A percentile compares a stretch with the other conserved stretches of the same genome.
Evolutionary conservation across 2,797 vertebrate species (phyloP).

Genomic region (Gastrophryne carolinensis): DNA sequence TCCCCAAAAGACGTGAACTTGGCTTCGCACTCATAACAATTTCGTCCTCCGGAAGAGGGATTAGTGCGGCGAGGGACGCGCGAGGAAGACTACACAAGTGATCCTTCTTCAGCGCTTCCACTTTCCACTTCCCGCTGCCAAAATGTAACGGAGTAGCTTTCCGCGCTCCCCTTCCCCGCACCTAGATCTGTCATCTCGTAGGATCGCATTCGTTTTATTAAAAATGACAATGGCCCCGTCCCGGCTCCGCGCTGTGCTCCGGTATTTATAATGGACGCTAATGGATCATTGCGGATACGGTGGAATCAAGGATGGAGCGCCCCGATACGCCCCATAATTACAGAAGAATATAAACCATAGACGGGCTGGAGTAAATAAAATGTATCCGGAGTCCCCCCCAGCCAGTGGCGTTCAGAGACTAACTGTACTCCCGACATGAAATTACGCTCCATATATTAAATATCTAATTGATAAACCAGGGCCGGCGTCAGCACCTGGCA

Average conservation of each 20-base stretch:
- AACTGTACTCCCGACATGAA: conserved; percentile 50
- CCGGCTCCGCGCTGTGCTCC: too few species aligned
- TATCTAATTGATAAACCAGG: conserved; percentile 54
- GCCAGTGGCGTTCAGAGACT: conserved; percentile 58
- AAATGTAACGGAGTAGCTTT: conserved; percentile 39
- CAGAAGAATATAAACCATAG: conserved; percentile 52
- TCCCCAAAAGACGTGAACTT: conserved; percentile 45
- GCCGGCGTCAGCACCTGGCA: too few species aligned
- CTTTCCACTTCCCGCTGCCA: conserved; percentile 43
- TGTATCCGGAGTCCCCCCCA: conserved; percentile 63
- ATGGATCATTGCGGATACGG: too few species aligned
- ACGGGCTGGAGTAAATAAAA: conserved; percentile 61
- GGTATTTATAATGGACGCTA: too few species aligned
- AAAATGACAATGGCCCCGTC: background rate
- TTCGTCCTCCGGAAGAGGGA: conserved; percentile 44
- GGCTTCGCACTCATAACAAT: conserved; percentile 40
- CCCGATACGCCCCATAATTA: too few species aligned
- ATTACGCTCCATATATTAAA: conserved; percentile 55
- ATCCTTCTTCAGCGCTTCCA: conserved; percentile 15
- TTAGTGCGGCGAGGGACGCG: conserved; percentile 35
- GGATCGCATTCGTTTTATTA: background rate
- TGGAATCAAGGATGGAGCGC: too few species aligned
- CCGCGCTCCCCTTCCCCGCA: conserved; percentile 6
- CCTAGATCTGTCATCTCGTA: conserved; percentile 12
- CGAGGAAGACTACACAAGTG: conserved; percentile 13